Evolutionary conservation across 2,797 vertebrate genomes (phyloP).

Genomic region (Nannoperca australis): DNA sequence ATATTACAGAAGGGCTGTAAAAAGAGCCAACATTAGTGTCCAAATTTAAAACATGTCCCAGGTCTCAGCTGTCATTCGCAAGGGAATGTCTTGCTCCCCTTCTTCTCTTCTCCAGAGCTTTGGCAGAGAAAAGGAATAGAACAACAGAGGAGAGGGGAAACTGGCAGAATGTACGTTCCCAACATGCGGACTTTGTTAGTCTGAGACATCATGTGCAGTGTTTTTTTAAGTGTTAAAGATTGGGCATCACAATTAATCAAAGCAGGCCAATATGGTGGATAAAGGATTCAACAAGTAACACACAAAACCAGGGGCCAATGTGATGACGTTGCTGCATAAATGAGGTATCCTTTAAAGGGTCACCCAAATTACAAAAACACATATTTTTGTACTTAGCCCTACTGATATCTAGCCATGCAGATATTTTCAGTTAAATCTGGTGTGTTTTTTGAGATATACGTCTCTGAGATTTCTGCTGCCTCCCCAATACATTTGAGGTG

Average conservation of each 20-base stretch:
- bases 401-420: neutral
- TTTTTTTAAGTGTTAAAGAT: slow-evolving; percentile 34
- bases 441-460: neutral
- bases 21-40: slow-evolving; percentile 72
- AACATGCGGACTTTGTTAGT: slow-evolving; percentile 68
- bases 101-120: slow-evolving; percentile 56
- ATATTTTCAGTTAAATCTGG: slow-evolving; percentile 17
- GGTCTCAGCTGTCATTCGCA: slow-evolving; percentile 72
- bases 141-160: slow-evolving; percentile 63
- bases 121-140: slow-evolving; percentile 63
- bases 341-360: neutral
- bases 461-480: slow-evolving; percentile 14
- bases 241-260: slow-evolving; percentile 25
- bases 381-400: slow-evolving; percentile 2
- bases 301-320: slow-evolving; percentile 10
- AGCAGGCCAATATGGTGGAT: slow-evolving; percentile 9
- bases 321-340: slow-evolving; percentile 4
- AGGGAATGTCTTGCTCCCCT: slow-evolving; percentile 53
- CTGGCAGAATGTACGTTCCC: slow-evolving; percentile 62
- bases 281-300: neutral
- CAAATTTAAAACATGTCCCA: slow-evolving; percentile 83
- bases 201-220: slow-evolving; percentile 44
- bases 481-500: neutral
- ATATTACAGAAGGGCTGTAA: slow-evolving; percentile 72
- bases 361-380: neutral